A percentile compares a stretch with the other conserved stretches of the same genome.
These are phyloP conservation scores for Lycaena phlaeas DNA, from an alignment of 2,888 invertebrate species.

Conservation along the genomic window DNA sequence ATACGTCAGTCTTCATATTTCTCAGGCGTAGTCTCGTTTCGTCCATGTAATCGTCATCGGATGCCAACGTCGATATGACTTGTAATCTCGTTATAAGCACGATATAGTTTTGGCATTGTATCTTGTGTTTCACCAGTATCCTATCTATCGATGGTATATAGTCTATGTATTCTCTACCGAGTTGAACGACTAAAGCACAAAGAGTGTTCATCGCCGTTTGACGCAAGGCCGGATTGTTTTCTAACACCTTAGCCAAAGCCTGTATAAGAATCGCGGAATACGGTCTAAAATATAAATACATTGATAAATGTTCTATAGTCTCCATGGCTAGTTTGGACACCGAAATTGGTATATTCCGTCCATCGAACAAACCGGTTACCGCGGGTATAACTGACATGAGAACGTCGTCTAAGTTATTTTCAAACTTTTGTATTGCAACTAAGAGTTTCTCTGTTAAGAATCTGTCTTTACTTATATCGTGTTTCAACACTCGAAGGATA, in stretches of 20 bases:
- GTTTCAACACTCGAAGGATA: conserved; percentile 90
- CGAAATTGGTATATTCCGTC: conserved; percentile 83
- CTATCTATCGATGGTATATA: conserved; percentile 95
- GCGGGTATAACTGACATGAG: conserved; percentile 95
- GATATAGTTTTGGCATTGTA: conserved; percentile 84
- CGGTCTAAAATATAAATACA: conserved; percentile 92
- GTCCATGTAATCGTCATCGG: conserved; percentile 82
- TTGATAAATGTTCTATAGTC: conserved; percentile 91
- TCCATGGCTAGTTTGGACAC: conserved; percentile 84
- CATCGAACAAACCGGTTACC: conserved; percentile 92
- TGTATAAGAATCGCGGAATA: conserved; percentile 95
- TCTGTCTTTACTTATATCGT: conserved; percentile 89
- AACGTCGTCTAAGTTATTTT: conserved; percentile 95
- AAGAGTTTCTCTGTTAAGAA: conserved; percentile 87
- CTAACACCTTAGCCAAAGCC: conserved; percentile 89
- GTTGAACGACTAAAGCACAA: conserved; percentile 87
- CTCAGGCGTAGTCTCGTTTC: conserved; percentile 77
- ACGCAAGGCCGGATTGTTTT: conserved; percentile 83
- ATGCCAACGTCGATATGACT: conserved; percentile 81
- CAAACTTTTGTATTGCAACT: conserved; percentile 91
- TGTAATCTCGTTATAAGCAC: conserved; percentile 83
- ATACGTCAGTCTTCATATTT: conserved; percentile 80
- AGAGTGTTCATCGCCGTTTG: conserved; percentile 91
- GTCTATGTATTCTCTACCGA: conserved; percentile 92
- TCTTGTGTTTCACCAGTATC: conserved; percentile 85